These are phyloP conservation scores for Ageneiosus marmoratus DNA, from an alignment of 2,113 vertebrate genomes.

Conservation along the genomic window DNA sequence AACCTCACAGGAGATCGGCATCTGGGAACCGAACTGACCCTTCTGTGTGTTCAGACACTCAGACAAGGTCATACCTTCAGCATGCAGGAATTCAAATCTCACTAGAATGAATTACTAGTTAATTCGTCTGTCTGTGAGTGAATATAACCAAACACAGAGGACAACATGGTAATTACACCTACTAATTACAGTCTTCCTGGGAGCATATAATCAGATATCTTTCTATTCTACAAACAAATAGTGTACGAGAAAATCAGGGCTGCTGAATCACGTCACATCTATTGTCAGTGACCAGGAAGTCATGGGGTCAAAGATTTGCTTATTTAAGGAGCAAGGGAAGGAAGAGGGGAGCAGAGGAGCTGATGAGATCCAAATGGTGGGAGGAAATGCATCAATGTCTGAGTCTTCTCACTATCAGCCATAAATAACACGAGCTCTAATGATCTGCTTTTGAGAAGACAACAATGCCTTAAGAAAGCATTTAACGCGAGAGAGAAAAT, in stretches of 20 bases:
- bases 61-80: conserved; percentile 9
- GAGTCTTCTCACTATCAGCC: conserved; percentile 56
- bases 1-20: conserved; percentile 64
- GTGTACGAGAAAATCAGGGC: conserved; percentile 56
- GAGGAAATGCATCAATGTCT: conserved; percentile 67
- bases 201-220: conserved; percentile 35
- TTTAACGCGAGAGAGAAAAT: not conserved
- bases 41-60: not conserved
- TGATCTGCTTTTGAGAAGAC: not conserved
- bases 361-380: conserved; percentile 57
- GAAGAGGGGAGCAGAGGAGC: conserved; percentile 62
- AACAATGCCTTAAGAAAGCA: not conserved
- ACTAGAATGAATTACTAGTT: not conserved
- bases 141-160: not conserved
- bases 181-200: not conserved
- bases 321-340: conserved; percentile 67
- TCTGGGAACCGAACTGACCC: conserved; percentile 13
- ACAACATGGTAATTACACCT: not conserved
- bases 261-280: conserved; percentile 64
- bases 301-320: conserved; percentile 63
- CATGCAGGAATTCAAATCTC: not conserved
- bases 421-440: not conserved
- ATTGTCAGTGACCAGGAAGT: conserved; percentile 59
- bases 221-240: conserved; percentile 52
- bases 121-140: not conserved